Evolutionary conservation across 1,140 invertebrate species (phyloP).

Genomic region (Zeugodacus cucurbitae): DNA sequence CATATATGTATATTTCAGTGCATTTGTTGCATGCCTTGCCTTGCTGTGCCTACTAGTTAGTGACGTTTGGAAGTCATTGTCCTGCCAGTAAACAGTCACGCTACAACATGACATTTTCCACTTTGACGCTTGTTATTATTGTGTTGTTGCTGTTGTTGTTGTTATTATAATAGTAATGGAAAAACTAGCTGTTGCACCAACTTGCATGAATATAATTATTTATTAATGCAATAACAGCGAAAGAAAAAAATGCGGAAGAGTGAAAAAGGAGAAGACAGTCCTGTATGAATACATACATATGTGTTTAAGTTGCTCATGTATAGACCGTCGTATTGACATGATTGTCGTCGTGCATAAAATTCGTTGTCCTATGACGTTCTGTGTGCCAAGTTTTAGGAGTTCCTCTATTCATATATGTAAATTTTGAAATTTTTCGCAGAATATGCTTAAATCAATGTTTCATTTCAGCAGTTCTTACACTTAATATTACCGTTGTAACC

Average conservation of each 20-base stretch:
- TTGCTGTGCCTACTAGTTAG: not conserved
- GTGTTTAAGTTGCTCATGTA: no score
- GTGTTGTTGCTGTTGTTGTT: not conserved
- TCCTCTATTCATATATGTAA: not conserved
- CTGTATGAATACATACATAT: not conserved
- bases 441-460: no score
- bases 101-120: not conserved
- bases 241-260: not conserved
- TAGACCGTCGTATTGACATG: no score
- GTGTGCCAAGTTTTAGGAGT: not conserved
- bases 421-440: no score
- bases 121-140: constrained; percentile 4
- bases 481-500: no score
- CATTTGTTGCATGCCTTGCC: not conserved
- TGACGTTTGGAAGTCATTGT: constrained; percentile 33
- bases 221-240: not conserved
- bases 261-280: not conserved
- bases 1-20: not conserved
- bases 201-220: constrained; percentile 26
- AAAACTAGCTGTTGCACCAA: not conserved
- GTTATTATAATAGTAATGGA: no score
- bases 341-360: no score
- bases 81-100: not conserved
- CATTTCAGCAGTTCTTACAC: no score
- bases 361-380: not conserved